phyloP scores from a whole-genome alignment of 2,113 vertebrate species.

The Anolis sagrei region DNA sequence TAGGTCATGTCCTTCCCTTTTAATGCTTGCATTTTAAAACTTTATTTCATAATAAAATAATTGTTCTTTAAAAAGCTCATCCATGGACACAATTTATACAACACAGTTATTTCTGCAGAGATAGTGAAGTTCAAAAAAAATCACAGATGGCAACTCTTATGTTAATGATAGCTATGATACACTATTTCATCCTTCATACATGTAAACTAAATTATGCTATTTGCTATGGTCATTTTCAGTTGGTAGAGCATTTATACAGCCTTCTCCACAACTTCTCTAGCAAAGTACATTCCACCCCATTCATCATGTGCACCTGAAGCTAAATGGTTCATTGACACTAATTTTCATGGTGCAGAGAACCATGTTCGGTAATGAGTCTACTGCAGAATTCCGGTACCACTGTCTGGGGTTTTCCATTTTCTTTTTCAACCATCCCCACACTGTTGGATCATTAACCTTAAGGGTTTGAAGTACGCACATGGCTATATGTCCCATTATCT shows the following conservation, averaged over 20 bases:
- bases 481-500: background rate
- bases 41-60: background rate
- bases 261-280: background rate
- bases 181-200: background rate
- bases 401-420: background rate
- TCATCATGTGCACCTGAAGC: background rate
- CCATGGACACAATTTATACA: background rate
- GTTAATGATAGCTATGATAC: background rate
- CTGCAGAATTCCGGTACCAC: background rate
- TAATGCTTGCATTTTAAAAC: background rate
- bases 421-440: background rate
- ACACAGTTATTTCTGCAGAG: too few species aligned
- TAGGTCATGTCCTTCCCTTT: background rate
- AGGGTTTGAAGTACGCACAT: too few species aligned
- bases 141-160: background rate
- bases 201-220: background rate
- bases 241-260: background rate
- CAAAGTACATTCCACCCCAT: background rate
- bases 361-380: background rate
- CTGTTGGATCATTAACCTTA: background rate
- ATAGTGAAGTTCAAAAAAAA: too few species aligned
- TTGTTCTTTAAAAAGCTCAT: background rate
- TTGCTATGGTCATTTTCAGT: background rate
- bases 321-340: background rate
- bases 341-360: background rate